These are phyloP conservation scores for Lepeophtheirus salmonis DNA, from an alignment of 1,140 invertebrate genomes.

Conservation along the genomic window DNA sequence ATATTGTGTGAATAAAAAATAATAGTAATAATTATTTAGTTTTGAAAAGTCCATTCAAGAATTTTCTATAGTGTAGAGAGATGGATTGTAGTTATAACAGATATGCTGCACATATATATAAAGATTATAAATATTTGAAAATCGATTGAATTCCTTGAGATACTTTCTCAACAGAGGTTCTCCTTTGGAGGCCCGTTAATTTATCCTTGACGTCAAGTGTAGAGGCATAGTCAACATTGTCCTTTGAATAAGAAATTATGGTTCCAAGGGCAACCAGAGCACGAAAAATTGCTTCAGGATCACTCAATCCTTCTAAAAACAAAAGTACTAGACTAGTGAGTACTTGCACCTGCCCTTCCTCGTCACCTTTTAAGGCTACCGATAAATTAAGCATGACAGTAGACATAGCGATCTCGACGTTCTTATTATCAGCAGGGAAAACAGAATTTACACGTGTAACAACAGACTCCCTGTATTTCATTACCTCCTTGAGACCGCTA, in stretches of 20 bases:
- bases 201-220: neutral
- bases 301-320: neutral
- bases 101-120: no score
- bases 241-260: neutral
- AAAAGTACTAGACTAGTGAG: neutral
- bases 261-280: neutral
- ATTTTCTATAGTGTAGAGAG: no score
- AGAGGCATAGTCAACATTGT: neutral
- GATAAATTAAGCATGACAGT: neutral
- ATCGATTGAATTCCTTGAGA: no score
- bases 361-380: neutral
- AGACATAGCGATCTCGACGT: neutral
- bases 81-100: no score
- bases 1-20: no score
- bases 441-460: neutral
- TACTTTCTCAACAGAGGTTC: no score
- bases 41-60: no score
- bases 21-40: no score
- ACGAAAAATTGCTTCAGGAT: neutral
- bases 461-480: slow-evolving; percentile 18
- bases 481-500: slow-evolving; percentile 22
- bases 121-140: no score
- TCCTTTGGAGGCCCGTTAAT: no score
- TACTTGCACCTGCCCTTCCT: neutral
- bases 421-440: neutral